A percentile compares a stretch with the other conserved stretches of the same genome.
These are phyloP conservation scores for Cynodonichthys magdalenae DNA, from an alignment of 2,797 vertebrate genomes.

Conservation along the genomic window DNA sequence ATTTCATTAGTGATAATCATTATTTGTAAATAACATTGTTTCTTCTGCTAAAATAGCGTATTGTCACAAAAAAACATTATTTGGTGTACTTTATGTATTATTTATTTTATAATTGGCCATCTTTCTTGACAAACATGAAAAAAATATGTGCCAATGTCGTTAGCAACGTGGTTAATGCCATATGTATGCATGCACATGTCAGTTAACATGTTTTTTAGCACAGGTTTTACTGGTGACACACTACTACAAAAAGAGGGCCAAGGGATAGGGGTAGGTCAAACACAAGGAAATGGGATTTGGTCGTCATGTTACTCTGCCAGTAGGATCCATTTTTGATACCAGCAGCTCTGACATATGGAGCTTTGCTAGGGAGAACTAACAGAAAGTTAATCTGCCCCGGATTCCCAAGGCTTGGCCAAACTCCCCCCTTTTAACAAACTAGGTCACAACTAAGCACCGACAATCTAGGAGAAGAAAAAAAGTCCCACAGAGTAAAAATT, in stretches of 20 bases:
- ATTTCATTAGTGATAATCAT: too few relatives aligned
- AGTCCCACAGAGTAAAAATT: slow-evolving; percentile 55
- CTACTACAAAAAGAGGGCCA: neutral
- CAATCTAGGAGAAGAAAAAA: slow-evolving; percentile 63
- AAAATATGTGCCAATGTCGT: too few relatives aligned
- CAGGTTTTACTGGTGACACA: neutral
- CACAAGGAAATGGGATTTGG: neutral
- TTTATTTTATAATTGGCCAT: too few relatives aligned
- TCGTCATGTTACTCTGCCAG: slow-evolving; percentile 28
- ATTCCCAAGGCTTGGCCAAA: slow-evolving; percentile 70
- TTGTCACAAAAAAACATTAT: too few relatives aligned
- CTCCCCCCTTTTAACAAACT: slow-evolving; percentile 72
- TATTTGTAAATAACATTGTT: too few relatives aligned
- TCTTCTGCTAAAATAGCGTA: too few relatives aligned
- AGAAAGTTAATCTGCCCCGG: slow-evolving; percentile 73
- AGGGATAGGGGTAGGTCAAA: neutral
- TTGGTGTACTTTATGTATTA: too few relatives aligned
- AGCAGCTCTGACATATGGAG: slow-evolving; percentile 66
- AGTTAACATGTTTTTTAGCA: too few relatives aligned
- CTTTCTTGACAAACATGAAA: too few relatives aligned
- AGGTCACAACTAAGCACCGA: slow-evolving; percentile 77
- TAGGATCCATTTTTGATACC: slow-evolving; percentile 38
- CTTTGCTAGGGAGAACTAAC: slow-evolving; percentile 61
- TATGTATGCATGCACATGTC: too few relatives aligned
- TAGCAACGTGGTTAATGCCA: too few relatives aligned